phyloP scores from a whole-genome alignment of 1,140 invertebrate species.

The Drosophila sp. region DNA sequence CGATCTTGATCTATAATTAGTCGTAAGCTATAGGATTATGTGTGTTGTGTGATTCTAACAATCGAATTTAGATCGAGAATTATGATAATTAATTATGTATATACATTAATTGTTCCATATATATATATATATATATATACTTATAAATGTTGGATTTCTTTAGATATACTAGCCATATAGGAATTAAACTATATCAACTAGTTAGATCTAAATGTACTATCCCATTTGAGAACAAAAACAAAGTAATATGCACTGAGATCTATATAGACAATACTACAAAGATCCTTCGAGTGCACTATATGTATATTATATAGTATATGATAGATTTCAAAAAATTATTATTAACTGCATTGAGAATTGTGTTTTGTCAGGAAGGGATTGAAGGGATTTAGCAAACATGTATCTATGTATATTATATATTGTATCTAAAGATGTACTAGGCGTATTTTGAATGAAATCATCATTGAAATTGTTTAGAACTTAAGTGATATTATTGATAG shows the following conservation, averaged over 20 bases:
- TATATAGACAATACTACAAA: constrained; percentile 20
- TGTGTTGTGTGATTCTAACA: constrained; percentile 39
- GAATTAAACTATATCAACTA: constrained; percentile 38
- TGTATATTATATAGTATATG: neutral
- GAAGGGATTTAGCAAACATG: constrained; percentile 31
- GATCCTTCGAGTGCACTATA: constrained; percentile 26
- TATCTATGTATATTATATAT: constrained; percentile 33
- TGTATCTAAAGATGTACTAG: constrained; percentile 53
- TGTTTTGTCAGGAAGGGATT: constrained; percentile 3
- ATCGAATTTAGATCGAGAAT: constrained; percentile 40
- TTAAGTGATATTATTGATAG: constrained; percentile 81
- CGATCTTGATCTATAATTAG: constrained; percentile 13
- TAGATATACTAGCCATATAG: constrained; percentile 14
- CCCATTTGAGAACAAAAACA: neutral
- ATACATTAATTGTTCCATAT: constrained; percentile 18
- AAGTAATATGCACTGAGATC: constrained; percentile 32
- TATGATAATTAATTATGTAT: constrained; percentile 26
- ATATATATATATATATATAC: constrained; percentile 17
- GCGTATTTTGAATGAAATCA: constrained; percentile 56
- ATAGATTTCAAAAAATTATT: neutral
- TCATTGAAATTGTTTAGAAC: constrained; percentile 75
- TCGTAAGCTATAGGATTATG: constrained; percentile 18
- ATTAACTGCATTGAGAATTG: constrained; percentile 50
- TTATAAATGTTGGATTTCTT: constrained; percentile 15
- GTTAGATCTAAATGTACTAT: constrained; percentile 60